Conservation (phyloP, 2,888 invertebrate species). For the Salpingus planirostris region DNA sequence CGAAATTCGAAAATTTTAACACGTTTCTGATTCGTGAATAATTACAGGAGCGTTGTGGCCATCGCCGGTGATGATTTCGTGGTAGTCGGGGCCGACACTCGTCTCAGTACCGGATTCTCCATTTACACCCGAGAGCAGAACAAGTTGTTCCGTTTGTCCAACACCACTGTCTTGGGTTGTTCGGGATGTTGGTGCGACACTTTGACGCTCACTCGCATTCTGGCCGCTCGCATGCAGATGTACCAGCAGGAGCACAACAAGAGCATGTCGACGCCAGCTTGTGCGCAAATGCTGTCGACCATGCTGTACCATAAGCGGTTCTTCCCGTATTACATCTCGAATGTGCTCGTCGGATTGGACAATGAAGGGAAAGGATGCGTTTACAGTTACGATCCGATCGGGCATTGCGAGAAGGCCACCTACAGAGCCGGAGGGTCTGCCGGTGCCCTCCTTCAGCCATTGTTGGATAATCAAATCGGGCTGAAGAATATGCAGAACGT, state of each 20-base stretch:
- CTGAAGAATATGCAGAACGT: constrained; percentile 77
- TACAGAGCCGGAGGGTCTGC: constrained; percentile 90
- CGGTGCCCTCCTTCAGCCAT: constrained; percentile 81
- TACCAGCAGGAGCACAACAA: constrained; percentile 92
- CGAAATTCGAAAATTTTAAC: constrained; percentile 13
- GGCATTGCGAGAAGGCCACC: constrained; percentile 78
- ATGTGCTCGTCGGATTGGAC: constrained; percentile 89
- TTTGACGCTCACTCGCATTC: constrained; percentile 74
- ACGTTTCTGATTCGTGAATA: constrained; percentile 3
- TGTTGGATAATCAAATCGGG: constrained; percentile 94
- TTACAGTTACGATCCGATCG: constrained; percentile 96
- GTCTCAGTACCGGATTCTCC: constrained; percentile 82
- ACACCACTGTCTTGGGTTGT: constrained; percentile 82
- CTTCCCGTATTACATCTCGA: constrained; percentile 96
- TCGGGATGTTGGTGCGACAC: constrained; percentile 98
- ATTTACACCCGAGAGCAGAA: constrained; percentile 84
- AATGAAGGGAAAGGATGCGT: constrained; percentile 89
- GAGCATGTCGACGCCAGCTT: constrained; percentile 82
- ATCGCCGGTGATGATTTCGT: constrained; percentile 94
- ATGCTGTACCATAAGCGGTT: constrained; percentile 94
- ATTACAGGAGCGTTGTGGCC: constrained; percentile 81
- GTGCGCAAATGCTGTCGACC: constrained; percentile 93
- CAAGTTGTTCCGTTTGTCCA: constrained; percentile 76
- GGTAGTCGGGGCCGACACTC: constrained; percentile 91
- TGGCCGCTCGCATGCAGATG: constrained; percentile 87